phyloP scores from a whole-genome alignment of 2,113 vertebrate genomes.

The Mesitornis unicolor region DNA sequence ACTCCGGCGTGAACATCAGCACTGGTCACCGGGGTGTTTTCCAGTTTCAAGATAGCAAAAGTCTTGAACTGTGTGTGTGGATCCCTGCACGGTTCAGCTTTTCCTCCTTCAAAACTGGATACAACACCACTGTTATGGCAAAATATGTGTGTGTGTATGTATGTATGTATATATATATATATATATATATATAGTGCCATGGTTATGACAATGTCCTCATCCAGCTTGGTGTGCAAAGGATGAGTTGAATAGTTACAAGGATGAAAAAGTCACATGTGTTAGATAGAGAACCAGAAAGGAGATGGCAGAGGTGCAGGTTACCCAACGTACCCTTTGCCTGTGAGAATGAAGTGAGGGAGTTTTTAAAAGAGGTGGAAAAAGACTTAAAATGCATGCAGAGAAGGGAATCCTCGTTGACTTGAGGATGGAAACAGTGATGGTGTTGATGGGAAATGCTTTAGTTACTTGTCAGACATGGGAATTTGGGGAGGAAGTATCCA shows the following conservation, averaged over 20 bases:
- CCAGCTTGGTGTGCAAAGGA: background rate
- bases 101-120: fast-evolving
- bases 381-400: background rate
- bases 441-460: background rate
- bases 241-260: background rate
- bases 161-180: too few relatives aligned
- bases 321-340: fast-evolving
- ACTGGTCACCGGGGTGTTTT: background rate
- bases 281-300: background rate
- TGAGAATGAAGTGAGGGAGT: background rate
- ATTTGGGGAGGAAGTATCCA: background rate
- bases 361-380: background rate
- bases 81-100: background rate
- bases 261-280: background rate
- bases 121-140: background rate
- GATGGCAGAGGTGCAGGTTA: background rate
- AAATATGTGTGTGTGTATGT: too few relatives aligned
- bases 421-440: background rate
- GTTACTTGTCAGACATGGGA: background rate
- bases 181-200: background rate
- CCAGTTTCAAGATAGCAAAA: background rate
- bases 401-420: background rate
- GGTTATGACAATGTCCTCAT: background rate
- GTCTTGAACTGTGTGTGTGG: too few relatives aligned
- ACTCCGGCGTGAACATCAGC: too few relatives aligned